These are phyloP conservation scores for Orussus abietinus DNA, from an alignment of 1,140 invertebrate genomes.

Conservation along the genomic window DNA sequence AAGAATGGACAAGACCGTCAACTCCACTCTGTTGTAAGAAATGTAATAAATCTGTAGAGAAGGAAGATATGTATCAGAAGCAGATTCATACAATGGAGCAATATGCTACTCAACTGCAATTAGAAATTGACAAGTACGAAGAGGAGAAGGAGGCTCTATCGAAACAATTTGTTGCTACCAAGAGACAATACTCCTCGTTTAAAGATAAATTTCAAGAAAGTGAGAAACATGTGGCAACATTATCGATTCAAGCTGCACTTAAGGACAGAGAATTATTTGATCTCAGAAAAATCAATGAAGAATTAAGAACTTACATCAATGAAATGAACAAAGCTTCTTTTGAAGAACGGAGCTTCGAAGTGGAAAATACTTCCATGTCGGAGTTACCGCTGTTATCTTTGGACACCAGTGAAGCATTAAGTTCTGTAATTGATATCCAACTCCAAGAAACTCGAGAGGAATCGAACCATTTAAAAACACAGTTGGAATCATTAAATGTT, in stretches of 20 bases:
- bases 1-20: conserved; percentile 20
- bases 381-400: conserved; percentile 15
- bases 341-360: conserved; percentile 42
- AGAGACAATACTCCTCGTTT: conserved; percentile 21
- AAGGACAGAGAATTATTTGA: conserved; percentile 41
- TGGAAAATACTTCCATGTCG: conserved; percentile 25
- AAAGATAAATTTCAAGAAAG: conserved; percentile 31
- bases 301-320: conserved; percentile 35
- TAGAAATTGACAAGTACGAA: conserved; percentile 31
- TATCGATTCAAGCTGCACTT: conserved; percentile 30
- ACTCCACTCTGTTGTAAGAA: conserved; percentile 34
- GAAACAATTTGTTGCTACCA: conserved; percentile 23
- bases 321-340: conserved; percentile 26
- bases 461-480: conserved; percentile 19
- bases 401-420: conserved; percentile 38
- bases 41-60: conserved; percentile 18
- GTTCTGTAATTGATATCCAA: conserved; percentile 48
- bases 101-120: conserved; percentile 28
- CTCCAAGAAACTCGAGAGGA: conserved; percentile 38
- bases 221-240: conserved; percentile 30
- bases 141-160: conserved; percentile 31
- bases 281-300: conserved; percentile 40
- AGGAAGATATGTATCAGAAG: conserved; percentile 36
- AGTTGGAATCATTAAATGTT: conserved; percentile 8
- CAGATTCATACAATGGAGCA: conserved; percentile 35